phyloP scores from a whole-genome alignment of 2,113 vertebrate genomes.

The Romanogobio albipinnatus region DNA sequence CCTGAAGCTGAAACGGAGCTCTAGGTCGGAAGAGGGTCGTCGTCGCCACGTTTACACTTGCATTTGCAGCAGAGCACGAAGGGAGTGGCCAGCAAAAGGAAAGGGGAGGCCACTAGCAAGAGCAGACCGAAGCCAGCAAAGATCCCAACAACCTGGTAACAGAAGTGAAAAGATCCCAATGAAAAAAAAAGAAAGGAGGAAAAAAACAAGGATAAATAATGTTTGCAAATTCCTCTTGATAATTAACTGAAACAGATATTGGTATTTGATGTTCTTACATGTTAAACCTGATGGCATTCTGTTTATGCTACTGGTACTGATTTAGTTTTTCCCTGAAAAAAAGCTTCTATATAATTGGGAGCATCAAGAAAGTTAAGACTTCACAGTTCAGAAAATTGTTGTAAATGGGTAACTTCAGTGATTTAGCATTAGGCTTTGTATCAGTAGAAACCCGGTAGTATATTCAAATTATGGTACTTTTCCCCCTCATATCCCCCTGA shows the following conservation, averaged over 20 bases:
- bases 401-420: too few species aligned
- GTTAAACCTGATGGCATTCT: neutral
- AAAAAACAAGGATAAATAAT: neutral
- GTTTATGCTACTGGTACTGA: neutral
- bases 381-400: too few species aligned
- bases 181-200: neutral
- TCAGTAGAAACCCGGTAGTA: too few species aligned
- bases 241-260: neutral
- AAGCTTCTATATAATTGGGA: neutral
- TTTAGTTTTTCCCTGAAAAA: neutral
- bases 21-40: constrained; percentile 84
- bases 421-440: too few species aligned
- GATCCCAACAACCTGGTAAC: constrained; percentile 84
- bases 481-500: too few species aligned
- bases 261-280: neutral
- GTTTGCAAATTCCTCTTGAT: neutral
- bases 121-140: constrained; percentile 88
- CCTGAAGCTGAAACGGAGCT: neutral
- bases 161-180: neutral
- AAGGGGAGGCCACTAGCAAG: constrained; percentile 85
- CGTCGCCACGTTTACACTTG: constrained; percentile 85
- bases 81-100: constrained; percentile 84
- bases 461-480: too few species aligned
- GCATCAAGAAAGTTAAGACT: too few species aligned
- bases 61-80: constrained; percentile 91